Conservation (phyloP, 1,140 invertebrate genomes). For the Lordiphosa stackelbergi region DNA sequence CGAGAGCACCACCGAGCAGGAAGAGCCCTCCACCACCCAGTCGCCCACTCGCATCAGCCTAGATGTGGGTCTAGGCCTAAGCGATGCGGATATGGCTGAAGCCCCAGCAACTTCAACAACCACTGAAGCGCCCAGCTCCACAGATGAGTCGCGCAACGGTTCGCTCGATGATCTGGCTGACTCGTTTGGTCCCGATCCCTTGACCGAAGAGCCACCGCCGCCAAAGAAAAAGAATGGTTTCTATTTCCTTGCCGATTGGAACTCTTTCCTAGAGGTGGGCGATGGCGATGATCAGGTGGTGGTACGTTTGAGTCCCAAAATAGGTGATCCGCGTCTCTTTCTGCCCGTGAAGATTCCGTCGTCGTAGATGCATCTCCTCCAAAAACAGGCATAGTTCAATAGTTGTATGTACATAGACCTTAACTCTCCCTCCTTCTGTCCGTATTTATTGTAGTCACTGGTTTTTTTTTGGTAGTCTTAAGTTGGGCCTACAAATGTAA, state of each 20-base stretch:
- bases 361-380: conserved; percentile 47
- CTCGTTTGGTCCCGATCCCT: conserved; percentile 83
- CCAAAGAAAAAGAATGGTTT: conserved; percentile 84
- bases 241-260: conserved; percentile 91
- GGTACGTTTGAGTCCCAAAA: conserved; percentile 86
- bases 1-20: conserved; percentile 7
- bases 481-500: conserved; percentile 47
- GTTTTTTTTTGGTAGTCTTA: conserved; percentile 35
- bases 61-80: conserved; percentile 26
- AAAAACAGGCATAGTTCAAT: not conserved
- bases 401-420: conserved; percentile 49
- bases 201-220: conserved; percentile 80
- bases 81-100: conserved; percentile 24
- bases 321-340: conserved; percentile 87
- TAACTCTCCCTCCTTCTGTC: not conserved
- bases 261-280: conserved; percentile 89
- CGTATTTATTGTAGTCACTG: conserved; percentile 72
- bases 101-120: not conserved
- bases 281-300: conserved; percentile 87
- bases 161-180: conserved; percentile 82
- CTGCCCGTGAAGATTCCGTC: conserved; percentile 83
- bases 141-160: conserved; percentile 65
- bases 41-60: conserved; percentile 50
- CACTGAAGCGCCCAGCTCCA: conserved; percentile 37
- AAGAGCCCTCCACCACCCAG: conserved; percentile 29